Base-by-base conservation (phyloP, 2,797 vertebrate genomes). In the Hafferia zeledoni region DNA sequence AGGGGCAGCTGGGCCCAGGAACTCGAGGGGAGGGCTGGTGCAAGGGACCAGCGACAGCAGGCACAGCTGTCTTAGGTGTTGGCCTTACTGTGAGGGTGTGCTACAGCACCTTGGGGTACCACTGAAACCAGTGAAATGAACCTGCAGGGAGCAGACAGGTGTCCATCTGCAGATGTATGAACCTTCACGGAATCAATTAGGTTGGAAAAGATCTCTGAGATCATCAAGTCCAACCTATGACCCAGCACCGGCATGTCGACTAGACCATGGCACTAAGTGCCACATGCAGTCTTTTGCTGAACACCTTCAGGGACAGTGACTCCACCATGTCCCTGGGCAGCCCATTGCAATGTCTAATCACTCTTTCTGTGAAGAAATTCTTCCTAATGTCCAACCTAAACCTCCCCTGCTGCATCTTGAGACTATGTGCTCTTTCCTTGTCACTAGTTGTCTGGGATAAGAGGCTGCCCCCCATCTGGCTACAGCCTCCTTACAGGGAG, bases 21-120 rank as follows among this genome's bases (percentile, higher is more conserved):
- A 28, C 31, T 11, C 13, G 28, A 12, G 28, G 17, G 17, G 37
- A 22, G 8, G 8, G 11, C 11, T 11, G 9, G 13, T 39, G 41
- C 4, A 13, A 41, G 37, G 33, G 11, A 28, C 7, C 30, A 16
- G 27, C 6, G 70, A 17, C 3, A 3, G 10, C 61, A 6, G 46
- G 33, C 31, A 7, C 16, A 7, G 39, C 25, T 35, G 60, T 17
- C 12, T 9, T 10, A 3, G 47, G 43, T 27, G 50, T 28, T 31
- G 46, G 24, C 11, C 4, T 6, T 1, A 8, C 9, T 35, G 19
- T 17, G 39, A 18, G 49, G 6, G 53, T 0, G 0, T 31, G 35
- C 30, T 8, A 0, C 3, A 25, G 46, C 67, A 19, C 37, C 10
- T 24, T 8, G 31, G 23, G 20, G 3, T 15, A 8, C 14, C 50